These are phyloP conservation scores for Myiozetetes cayanensis DNA, from an alignment of 2,113 vertebrate species.

Conservation along the genomic window DNA sequence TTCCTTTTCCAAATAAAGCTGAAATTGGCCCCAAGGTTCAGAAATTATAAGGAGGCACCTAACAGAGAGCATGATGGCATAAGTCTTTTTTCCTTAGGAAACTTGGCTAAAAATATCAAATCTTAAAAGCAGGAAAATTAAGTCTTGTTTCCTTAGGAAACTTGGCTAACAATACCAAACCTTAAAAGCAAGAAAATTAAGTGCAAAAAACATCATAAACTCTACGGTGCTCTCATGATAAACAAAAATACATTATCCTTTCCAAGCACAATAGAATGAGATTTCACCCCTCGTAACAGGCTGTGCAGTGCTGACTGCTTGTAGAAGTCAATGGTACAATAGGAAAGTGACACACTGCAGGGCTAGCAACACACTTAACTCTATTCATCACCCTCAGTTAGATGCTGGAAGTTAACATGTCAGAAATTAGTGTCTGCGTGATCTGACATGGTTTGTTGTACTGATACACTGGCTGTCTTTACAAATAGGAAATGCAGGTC, in stretches of 20 bases:
- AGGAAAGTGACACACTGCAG: background rate
- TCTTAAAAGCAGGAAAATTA: slow-evolving; percentile 28
- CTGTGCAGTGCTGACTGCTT: background rate
- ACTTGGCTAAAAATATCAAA: background rate
- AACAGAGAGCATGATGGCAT: background rate
- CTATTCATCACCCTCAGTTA: background rate
- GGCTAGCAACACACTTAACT: background rate
- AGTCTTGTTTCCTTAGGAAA: background rate
- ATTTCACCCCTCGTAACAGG: background rate
- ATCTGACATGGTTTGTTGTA: background rate
- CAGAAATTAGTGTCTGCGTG: background rate
- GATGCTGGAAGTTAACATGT: background rate
- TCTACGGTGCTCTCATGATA: background rate
- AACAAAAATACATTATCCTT: background rate
- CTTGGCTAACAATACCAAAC: background rate
- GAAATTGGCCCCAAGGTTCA: background rate
- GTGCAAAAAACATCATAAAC: slow-evolving; percentile 11
- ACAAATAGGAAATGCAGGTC: fast-evolving
- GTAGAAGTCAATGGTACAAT: background rate
- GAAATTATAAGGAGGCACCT: background rate
- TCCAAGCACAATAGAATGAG: background rate
- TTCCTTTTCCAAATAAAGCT: background rate
- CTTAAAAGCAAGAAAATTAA: slow-evolving; percentile 32
- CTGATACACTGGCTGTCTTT: background rate
- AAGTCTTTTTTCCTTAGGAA: background rate